A percentile compares a stretch with the other conserved stretches of the same genome.
These are phyloP conservation scores for Corvus hawaiiensis DNA, from an alignment of 2,113 vertebrate genomes.

Conservation along the genomic window DNA sequence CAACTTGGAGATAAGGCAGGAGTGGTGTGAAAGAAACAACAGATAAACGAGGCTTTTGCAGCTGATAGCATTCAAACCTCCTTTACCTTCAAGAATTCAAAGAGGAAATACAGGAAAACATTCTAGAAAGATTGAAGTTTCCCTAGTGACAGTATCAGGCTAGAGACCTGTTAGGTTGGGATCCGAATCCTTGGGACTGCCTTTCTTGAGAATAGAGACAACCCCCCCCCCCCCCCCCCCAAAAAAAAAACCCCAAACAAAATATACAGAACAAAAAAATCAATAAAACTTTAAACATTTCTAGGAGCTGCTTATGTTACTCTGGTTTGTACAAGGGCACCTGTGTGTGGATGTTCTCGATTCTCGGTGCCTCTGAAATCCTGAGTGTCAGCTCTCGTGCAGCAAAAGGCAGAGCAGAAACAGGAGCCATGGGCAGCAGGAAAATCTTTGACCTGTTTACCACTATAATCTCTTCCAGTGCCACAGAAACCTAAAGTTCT, in stretches of 20 bases:
- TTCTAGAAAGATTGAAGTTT: neutral
- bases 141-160: neutral
- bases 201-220: neutral
- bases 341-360: accelerated
- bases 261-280: neutral
- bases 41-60: neutral
- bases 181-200: neutral
- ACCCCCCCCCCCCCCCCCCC: too few relatives aligned
- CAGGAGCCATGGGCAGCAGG: neutral
- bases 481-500: neutral
- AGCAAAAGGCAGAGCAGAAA: neutral
- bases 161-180: neutral
- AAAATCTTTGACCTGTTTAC: neutral
- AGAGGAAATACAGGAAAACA: neutral
- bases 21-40: neutral
- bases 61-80: neutral
- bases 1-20: neutral
- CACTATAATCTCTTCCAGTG: neutral
- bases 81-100: neutral
- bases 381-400: neutral
- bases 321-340: neutral
- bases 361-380: neutral
- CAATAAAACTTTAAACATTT: neutral
- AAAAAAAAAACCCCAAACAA: accelerated
- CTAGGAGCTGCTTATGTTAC: neutral